Percentiles rank a stretch among this genome's conserved stretches.
phyloP scores from a whole-genome alignment of 2,797 vertebrate species.

The Oophaga sylvatica region DNA sequence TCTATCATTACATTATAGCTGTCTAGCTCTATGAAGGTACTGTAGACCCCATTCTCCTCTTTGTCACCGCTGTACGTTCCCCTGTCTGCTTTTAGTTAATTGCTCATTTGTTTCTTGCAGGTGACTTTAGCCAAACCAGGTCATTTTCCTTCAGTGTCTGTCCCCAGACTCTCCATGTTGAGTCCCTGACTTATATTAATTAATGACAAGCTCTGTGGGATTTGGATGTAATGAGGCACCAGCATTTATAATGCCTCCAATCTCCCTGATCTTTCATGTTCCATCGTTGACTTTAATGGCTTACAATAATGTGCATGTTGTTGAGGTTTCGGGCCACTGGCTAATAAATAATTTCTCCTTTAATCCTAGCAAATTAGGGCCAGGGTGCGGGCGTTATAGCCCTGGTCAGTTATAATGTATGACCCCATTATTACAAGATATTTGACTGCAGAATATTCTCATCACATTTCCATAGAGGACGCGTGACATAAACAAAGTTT shows the following conservation, averaged over 20 bases:
- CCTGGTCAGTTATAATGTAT: not conserved
- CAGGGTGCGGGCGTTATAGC: not conserved
- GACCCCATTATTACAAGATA: not conserved
- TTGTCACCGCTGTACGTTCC: not conserved
- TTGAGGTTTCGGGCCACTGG: not conserved
- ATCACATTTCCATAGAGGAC: not conserved
- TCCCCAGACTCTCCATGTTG: constrained; percentile 19
- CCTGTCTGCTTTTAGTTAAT: constrained; percentile 7
- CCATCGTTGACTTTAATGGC: constrained; percentile 9
- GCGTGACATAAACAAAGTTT: constrained; percentile 11
- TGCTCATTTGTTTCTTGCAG: constrained; percentile 31
- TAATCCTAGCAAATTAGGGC: not conserved
- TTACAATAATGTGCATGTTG: constrained; percentile 5
- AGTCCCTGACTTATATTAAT: constrained; percentile 45
- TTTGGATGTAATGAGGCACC: constrained; percentile 42
- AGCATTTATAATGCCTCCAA: constrained; percentile 10
- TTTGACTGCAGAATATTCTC: not conserved
- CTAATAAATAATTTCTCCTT: not conserved
- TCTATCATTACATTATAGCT: not conserved
- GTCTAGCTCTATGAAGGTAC: not conserved
- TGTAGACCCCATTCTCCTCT: not conserved
- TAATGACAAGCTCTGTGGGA: constrained; percentile 49
- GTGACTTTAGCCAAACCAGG: constrained; percentile 9
- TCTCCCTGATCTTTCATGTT: constrained; percentile 12
- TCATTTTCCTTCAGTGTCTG: constrained; percentile 10